Conservation (phyloP, 1,140 invertebrate species). For the Oreohelix idahoensis region DNA sequence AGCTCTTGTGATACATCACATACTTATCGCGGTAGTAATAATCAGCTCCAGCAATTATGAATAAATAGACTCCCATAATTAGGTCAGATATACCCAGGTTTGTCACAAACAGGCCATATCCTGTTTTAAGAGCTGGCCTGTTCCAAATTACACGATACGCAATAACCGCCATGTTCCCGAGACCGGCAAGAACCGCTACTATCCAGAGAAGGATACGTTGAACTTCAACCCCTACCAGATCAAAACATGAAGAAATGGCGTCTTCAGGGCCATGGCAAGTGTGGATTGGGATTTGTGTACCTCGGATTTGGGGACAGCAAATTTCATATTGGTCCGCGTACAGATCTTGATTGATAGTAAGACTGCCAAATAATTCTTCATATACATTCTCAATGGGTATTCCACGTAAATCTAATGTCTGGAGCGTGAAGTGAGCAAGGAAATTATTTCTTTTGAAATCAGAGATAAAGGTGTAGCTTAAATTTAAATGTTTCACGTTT, state of each 20-base stretch:
- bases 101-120: constrained; percentile 50
- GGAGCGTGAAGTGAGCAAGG: not conserved
- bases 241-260: constrained; percentile 55
- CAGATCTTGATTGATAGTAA: not conserved
- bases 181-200: constrained; percentile 41
- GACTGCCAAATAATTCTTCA: not conserved
- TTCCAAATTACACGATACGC: constrained; percentile 39
- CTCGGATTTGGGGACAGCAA: constrained; percentile 49
- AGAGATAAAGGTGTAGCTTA: not conserved
- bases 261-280: constrained; percentile 47
- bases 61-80: constrained; percentile 65
- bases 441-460: not conserved
- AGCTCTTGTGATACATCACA: constrained; percentile 50
- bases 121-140: constrained; percentile 1
- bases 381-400: not conserved
- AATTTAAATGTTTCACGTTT: not conserved
- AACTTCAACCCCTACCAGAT: constrained; percentile 43
- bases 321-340: constrained; percentile 48
- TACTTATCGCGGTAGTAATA: constrained; percentile 49
- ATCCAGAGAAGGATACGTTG: constrained; percentile 37
- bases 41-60: constrained; percentile 53
- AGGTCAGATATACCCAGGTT: constrained; percentile 43
- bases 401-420: not conserved
- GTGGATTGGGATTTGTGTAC: constrained; percentile 36
- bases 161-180: constrained; percentile 51